Conservation (phyloP, 2,797 vertebrate genomes). For the Micromesistius poutassou region DNA sequence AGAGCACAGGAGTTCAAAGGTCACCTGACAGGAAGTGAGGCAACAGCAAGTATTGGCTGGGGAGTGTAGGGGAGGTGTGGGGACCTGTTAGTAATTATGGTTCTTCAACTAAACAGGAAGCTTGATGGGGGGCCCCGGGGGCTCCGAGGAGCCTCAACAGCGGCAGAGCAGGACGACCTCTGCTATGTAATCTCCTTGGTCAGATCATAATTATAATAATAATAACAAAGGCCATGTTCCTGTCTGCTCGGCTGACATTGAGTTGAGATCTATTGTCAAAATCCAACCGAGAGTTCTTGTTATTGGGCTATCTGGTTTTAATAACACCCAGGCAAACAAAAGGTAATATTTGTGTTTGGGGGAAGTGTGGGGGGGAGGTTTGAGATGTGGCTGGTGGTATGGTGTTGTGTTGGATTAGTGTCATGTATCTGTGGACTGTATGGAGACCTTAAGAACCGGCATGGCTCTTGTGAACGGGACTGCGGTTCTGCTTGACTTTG, state of each 20-base stretch:
- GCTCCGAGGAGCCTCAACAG: constrained; percentile 7
- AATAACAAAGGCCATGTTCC: constrained; percentile 2
- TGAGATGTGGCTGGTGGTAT: neutral
- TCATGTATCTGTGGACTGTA: neutral
- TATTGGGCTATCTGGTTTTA: neutral
- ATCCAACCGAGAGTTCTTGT: neutral
- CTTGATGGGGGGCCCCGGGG: constrained; percentile 24
- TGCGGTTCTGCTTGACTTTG: neutral
- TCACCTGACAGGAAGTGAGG: constrained; percentile 35
- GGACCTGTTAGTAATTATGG: constrained; percentile 61
- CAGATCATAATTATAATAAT: neutral
- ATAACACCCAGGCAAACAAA: neutral
- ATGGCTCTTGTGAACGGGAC: neutral
- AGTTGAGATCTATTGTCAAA: neutral
- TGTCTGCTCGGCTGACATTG: neutral
- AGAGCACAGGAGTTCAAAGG: constrained; percentile 31
- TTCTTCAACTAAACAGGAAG: constrained; percentile 35
- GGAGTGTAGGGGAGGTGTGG: constrained; percentile 42
- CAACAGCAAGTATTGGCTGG: constrained; percentile 11
- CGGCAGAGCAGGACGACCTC: neutral
- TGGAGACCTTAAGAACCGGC: neutral
- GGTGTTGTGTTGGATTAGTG: neutral
- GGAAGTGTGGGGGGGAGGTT: neutral
- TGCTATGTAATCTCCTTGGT: neutral
- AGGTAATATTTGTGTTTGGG: neutral